These are phyloP conservation scores for Aspidapion aeneum DNA, from an alignment of 2,888 invertebrate species.

Conservation along the genomic window DNA sequence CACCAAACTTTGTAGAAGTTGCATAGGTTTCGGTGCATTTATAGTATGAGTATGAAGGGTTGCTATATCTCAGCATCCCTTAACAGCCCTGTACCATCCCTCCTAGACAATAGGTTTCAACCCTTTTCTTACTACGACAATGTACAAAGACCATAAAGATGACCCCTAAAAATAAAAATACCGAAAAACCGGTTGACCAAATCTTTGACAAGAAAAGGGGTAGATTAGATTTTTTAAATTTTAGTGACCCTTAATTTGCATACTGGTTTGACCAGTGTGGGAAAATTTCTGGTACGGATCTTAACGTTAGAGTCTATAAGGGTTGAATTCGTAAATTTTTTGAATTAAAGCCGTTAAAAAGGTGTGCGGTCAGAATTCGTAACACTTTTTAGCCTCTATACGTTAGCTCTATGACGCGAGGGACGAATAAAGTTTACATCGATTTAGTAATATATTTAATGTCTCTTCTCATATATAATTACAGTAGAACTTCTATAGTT, in stretches of 20 bases:
- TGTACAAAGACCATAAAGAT: no score
- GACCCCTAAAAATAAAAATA: conserved; percentile 41
- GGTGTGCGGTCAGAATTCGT: not conserved
- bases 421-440: no score
- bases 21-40: no score
- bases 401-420: no score
- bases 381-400: not conserved
- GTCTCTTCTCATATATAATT: no score
- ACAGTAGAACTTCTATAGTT: no score
- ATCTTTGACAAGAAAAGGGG: conserved; percentile 30
- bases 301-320: not conserved
- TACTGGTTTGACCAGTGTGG: conserved; percentile 44
- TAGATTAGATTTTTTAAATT: conserved; percentile 35
- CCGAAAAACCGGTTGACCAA: conserved; percentile 41
- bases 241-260: conserved; percentile 46
- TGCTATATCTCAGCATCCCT: not conserved
- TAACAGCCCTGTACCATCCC: not conserved
- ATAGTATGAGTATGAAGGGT: no score
- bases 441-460: no score
- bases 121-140: conserved; percentile 19
- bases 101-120: not conserved
- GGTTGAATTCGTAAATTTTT: not conserved
- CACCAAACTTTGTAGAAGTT: no score
- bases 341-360: not conserved
- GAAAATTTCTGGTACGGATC: conserved; percentile 18